A percentile compares a stretch with the other conserved stretches of the same genome.
Conservation (phyloP, 2,797 vertebrate genomes). For the Epinephelus awoara region DNA sequence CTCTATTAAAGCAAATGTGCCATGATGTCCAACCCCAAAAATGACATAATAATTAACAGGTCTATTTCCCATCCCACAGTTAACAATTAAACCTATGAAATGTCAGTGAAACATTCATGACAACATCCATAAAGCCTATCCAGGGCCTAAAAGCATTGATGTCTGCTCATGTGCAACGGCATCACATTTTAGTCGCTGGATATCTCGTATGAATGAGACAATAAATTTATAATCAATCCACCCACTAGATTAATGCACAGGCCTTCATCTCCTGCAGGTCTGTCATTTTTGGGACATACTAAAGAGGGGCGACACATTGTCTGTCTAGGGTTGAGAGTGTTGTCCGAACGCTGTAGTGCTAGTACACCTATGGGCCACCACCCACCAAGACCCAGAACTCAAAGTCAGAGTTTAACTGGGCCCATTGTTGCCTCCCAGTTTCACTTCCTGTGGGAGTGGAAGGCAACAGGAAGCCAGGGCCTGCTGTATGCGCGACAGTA, state of each 20-base stretch:
- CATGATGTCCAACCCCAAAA: constrained; percentile 80
- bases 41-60: constrained; percentile 72
- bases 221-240: constrained; percentile 40
- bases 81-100: constrained; percentile 38
- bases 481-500: constrained; percentile 73
- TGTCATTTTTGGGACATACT: constrained; percentile 85
- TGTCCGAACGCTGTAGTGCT: constrained; percentile 54
- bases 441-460: constrained; percentile 77
- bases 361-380: constrained; percentile 58
- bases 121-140: constrained; percentile 74
- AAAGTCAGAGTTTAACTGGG: constrained; percentile 67
- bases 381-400: constrained; percentile 62
- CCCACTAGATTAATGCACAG: constrained; percentile 45
- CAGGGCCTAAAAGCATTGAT: constrained; percentile 75
- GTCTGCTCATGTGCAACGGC: constrained; percentile 66
- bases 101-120: constrained; percentile 38
- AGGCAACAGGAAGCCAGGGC: constrained; percentile 81
- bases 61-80: constrained; percentile 40
- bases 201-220: constrained; percentile 72
- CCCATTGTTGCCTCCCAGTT: constrained; percentile 80
- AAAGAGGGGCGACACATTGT: constrained; percentile 66
- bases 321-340: constrained; percentile 73
- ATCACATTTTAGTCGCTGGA: constrained; percentile 81
- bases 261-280: constrained; percentile 54
- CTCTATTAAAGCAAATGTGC: constrained; percentile 58